Conservation (phyloP, 2,888 invertebrate species). For the Callyntrura sp. region DNA sequence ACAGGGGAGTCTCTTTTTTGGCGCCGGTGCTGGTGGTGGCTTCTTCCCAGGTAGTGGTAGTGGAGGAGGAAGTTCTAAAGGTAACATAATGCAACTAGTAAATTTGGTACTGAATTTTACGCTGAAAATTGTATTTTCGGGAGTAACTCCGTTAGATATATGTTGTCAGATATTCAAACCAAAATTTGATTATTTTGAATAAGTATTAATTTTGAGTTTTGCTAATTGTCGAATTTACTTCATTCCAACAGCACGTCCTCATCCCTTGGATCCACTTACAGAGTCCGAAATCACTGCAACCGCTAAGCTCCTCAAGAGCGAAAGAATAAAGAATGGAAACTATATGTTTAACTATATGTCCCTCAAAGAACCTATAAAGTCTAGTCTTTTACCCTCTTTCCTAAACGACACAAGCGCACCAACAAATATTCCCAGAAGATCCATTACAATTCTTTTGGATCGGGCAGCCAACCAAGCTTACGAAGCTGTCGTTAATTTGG, state of each 20-base stretch:
- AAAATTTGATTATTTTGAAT: no score
- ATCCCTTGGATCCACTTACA: conserved; percentile 66
- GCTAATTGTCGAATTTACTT: no score
- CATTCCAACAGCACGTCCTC: conserved; percentile 12
- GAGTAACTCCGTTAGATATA: no score
- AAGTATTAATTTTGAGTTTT: no score
- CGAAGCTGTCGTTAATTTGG: conserved; percentile 69
- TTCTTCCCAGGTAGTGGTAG: background rate
- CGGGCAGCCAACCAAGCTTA: conserved; percentile 5
- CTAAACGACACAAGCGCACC: conserved; percentile 56
- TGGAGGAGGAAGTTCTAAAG: conserved; percentile 7
- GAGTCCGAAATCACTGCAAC: conserved; percentile 57
- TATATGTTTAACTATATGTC: conserved; percentile 59
- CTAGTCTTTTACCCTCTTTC: conserved; percentile 63
- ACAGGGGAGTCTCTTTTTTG: no score
- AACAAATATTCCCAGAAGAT: conserved; percentile 46
- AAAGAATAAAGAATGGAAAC: conserved; percentile 1
- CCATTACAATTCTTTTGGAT: conserved; percentile 66
- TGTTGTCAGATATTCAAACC: no score
- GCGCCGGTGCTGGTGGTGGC: conserved; percentile 27
- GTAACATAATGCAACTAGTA: no score
- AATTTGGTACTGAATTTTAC: no score
- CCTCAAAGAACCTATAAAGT: conserved; percentile 64
- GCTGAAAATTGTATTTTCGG: no score
- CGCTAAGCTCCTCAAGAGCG: conserved; percentile 14